These are phyloP conservation scores for Oreohelix idahoensis DNA, from an alignment of 1,140 invertebrate species.

Conservation along the genomic window DNA sequence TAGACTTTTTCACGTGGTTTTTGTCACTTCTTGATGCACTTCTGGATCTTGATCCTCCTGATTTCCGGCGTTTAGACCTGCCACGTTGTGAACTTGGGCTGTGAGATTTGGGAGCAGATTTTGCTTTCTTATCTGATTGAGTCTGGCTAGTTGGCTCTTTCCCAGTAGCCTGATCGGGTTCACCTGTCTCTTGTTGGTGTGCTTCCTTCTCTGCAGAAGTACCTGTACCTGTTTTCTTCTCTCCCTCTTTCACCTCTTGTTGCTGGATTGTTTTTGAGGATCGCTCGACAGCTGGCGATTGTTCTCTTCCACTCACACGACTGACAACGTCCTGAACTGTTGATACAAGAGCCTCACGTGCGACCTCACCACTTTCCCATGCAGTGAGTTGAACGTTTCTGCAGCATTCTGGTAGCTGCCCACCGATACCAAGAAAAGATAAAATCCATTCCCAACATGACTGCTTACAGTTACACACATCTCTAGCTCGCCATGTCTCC, in stretches of 20 bases:
- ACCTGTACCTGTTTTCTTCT: not conserved
- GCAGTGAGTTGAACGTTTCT: not conserved
- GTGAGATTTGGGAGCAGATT: not conserved
- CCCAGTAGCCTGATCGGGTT: not conserved
- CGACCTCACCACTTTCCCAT: not conserved
- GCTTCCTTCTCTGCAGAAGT: not conserved
- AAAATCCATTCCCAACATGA: conserved; percentile 12
- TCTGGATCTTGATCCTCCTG: not conserved
- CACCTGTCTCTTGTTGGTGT: not conserved
- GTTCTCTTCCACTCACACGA: not conserved
- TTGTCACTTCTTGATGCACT: not conserved
- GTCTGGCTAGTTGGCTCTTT: not conserved
- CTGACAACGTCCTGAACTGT: not conserved
- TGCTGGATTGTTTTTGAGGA: not conserved
- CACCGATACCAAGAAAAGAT: not conserved
- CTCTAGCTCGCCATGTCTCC: not conserved
- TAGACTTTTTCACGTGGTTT: not conserved
- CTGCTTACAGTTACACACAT: not conserved
- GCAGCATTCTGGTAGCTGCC: not conserved
- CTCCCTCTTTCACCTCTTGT: not conserved
- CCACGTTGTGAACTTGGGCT: not conserved
- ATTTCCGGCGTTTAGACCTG: not conserved
- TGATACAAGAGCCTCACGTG: not conserved
- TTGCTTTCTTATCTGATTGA: not conserved
- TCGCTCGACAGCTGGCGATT: not conserved